These are phyloP conservation scores for Chamaetylas fuelleborni DNA, from an alignment of 2,113 vertebrate genomes.

Conservation along the genomic window DNA sequence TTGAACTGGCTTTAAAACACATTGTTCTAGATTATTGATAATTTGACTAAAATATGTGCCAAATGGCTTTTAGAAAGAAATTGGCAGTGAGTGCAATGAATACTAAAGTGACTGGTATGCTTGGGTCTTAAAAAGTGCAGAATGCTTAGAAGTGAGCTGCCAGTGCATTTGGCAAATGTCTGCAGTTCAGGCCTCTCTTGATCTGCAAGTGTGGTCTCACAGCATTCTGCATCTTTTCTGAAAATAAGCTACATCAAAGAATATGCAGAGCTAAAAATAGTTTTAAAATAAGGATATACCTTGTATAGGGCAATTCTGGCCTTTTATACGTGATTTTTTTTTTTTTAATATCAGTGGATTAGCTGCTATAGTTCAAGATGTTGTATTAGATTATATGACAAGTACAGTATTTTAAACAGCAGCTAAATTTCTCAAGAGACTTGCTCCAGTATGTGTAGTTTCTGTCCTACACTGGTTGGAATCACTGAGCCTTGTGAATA, in stretches of 20 bases:
- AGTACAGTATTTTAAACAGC: neutral
- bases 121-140: neutral
- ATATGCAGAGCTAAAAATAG: neutral
- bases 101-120: neutral
- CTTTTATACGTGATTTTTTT: neutral
- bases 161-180: neutral
- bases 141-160: neutral
- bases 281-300: neutral
- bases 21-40: slow-evolving; percentile 7
- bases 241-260: neutral
- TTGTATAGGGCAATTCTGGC: neutral
- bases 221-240: neutral
- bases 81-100: neutral
- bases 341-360: neutral
- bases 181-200: neutral
- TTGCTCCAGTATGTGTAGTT: neutral
- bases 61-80: slow-evolving; percentile 28
- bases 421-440: neutral
- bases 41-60: slow-evolving; percentile 38
- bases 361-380: neutral
- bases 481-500: neutral
- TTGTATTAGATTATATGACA: neutral
- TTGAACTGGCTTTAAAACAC: slow-evolving; percentile 16
- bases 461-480: neutral
- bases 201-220: neutral